Evolutionary conservation across 2,113 vertebrate species (phyloP).

Genomic region (Sceloporus undulatus): DNA sequence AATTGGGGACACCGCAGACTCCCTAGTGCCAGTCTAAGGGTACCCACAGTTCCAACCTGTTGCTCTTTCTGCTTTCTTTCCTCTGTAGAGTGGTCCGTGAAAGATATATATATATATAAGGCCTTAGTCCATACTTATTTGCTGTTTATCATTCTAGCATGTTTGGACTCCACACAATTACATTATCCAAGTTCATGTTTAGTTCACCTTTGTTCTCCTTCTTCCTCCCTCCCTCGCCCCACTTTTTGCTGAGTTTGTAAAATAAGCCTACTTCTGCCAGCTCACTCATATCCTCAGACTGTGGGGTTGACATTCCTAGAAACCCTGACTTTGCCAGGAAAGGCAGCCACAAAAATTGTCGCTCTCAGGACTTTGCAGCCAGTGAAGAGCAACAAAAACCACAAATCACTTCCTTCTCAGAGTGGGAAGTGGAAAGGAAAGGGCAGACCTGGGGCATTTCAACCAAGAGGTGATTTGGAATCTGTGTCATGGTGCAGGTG

Average conservation of each 20-base stretch:
- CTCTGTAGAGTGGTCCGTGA: neutral
- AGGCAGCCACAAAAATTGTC: conserved; percentile 66
- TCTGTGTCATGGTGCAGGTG: conserved; percentile 34
- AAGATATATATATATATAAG: neutral
- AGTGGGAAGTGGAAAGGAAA: conserved; percentile 29
- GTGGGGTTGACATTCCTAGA: conserved; percentile 57
- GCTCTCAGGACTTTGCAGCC: conserved; percentile 61
- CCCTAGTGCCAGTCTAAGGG: neutral
- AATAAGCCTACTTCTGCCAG: conserved; percentile 22
- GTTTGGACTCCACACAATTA: neutral
- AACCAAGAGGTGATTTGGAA: neutral
- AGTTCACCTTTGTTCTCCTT: conserved; percentile 42
- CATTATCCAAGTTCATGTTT: conserved; percentile 35
- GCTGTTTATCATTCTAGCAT: conserved; percentile 14
- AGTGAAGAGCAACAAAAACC: conserved; percentile 53
- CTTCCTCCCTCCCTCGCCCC: neutral
- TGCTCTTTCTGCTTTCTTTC: neutral
- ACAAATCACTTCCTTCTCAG: conserved; percentile 53
- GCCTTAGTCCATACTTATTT: neutral
- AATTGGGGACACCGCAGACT: neutral
- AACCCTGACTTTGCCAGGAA: conserved; percentile 72
- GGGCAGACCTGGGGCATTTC: neutral
- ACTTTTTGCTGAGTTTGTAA: conserved; percentile 16
- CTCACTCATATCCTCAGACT: conserved; percentile 68
- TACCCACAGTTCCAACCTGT: neutral